phyloP scores from a whole-genome alignment of 2,113 vertebrate genomes.

The Synchiropus splendidus region DNA sequence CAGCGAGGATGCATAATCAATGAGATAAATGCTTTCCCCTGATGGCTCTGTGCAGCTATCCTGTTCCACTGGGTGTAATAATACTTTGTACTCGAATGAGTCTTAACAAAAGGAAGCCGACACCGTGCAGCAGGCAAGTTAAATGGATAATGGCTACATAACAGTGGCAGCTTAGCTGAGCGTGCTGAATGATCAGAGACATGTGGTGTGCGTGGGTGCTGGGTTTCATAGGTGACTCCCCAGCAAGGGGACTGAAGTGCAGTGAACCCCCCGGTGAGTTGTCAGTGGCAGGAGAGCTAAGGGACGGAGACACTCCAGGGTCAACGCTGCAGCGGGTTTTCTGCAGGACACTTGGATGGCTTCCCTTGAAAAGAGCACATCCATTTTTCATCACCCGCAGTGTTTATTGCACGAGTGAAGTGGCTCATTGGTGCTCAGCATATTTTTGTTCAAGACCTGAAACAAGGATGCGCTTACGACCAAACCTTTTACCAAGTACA shows the following conservation, averaged over 20 bases:
- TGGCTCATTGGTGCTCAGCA: no score
- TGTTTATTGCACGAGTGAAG: no score
- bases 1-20: conserved; percentile 42
- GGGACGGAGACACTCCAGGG: conserved; percentile 4
- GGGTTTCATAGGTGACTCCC: conserved; percentile 59
- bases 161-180: conserved; percentile 45
- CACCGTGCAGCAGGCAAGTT: conserved; percentile 48
- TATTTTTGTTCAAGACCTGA: no score
- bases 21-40: conserved; percentile 53
- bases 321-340: conserved; percentile 36
- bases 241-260: conserved; percentile 30
- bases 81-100: conserved; percentile 64
- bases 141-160: conserved; percentile 62
- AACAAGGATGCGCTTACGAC: no score
- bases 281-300: conserved; percentile 19
- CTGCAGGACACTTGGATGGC: conserved; percentile 42
- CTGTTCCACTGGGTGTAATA: conserved; percentile 60
- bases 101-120: conserved; percentile 64
- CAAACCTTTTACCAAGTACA: no score
- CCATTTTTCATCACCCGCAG: conserved; percentile 51
- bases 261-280: conserved; percentile 18
- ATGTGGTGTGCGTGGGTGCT: conserved; percentile 58
- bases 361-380: conserved; percentile 45
- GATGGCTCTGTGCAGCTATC: conserved; percentile 51
- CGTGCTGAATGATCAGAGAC: conserved; percentile 47